A percentile compares a stretch with the other conserved stretches of the same genome.
These are phyloP conservation scores for Caenorhabditis macrosperma DNA, from an alignment of 2,888 invertebrate genomes.

Conservation along the genomic window DNA sequence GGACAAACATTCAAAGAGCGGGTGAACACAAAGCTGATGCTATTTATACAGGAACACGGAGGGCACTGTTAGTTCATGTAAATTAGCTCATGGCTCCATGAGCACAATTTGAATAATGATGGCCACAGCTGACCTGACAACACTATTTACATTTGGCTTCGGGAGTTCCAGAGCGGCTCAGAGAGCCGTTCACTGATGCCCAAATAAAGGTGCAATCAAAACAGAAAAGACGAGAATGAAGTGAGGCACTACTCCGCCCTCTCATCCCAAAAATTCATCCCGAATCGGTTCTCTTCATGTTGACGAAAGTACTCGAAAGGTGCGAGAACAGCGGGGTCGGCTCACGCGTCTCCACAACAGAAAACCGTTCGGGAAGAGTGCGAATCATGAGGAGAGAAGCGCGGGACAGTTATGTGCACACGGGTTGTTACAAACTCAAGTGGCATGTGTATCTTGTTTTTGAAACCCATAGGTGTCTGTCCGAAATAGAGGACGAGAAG, in stretches of 20 bases:
- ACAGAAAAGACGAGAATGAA: constrained; percentile 25
- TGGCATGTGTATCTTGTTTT: constrained; percentile 29
- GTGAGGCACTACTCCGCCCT: constrained; percentile 1
- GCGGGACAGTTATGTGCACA: constrained; percentile 18
- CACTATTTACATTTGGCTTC: constrained; percentile 26
- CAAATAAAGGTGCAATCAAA: constrained; percentile 44
- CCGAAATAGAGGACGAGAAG: constrained; percentile 4
- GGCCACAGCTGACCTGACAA: constrained; percentile 53
- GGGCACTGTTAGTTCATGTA: constrained; percentile 45
- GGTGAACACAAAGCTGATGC: neutral
- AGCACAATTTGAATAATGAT: constrained; percentile 36
- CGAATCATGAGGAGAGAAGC: constrained; percentile 5
- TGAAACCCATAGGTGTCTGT: constrained; percentile 32
- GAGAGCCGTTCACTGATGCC: constrained; percentile 26
- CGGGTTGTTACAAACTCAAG: constrained; percentile 47
- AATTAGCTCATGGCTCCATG: constrained; percentile 34
- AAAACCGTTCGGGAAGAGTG: constrained; percentile 26
- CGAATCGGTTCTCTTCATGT: constrained; percentile 34
- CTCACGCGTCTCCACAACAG: constrained; percentile 53
- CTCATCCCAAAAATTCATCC: constrained; percentile 35
- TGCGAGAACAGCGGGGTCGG: constrained; percentile 45
- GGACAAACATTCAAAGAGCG: constrained; percentile 15
- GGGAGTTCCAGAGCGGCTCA: constrained; percentile 19
- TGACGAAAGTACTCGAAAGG: constrained; percentile 60
- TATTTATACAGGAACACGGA: constrained; percentile 40